Evolutionary conservation across 2,888 invertebrate species (phyloP), one percentile per base, ranked within the genome.

Genomic region (Amblyjoppa proteus): DNA sequence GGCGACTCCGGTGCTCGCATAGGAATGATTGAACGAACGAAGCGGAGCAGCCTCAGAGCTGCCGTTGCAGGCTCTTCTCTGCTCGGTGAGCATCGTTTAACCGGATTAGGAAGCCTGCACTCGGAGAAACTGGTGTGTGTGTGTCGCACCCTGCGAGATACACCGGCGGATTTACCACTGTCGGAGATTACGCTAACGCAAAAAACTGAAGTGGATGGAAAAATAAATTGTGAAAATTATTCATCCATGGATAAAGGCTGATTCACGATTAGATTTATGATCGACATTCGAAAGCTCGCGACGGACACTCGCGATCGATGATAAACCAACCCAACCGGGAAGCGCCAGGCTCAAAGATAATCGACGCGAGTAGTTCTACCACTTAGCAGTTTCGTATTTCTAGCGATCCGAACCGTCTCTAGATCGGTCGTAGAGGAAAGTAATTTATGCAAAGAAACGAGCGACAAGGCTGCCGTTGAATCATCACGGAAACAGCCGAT

Each of bases 91-190:
- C 89, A 87, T 90, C 90, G 87, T 90, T 92, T 91, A 93, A 92
- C 91, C 90, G 92, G 93, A 93, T 93, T 93, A 93, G 91, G 93
- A 93, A 93, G 93, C 93, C 93, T 80, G 71, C 79, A 90, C 89
- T 90, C 86, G 88, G 87, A 90, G 91, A 92, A 90, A 90, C 89
- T 86, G 70, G 88, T 89, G 86, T 83, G 83, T 83, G 83, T 86
- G 89, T 88, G 89, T 88, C 89, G 87, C 85, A 88, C 13, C 75
- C 68, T 68, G 61, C 83, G 56, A 83, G 56, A 76, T 66, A 53
- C 53, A 7, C 31, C 28, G 25, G 25, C 68, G n/a, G 25, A 74
- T 79, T 49, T 64, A 56, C 64, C 28, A 41, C 34, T 41, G 34
- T 64, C 45, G 13, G n/a, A 70, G 69, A 74, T 41, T 45, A 74